Conservation (phyloP, 2,888 invertebrate species). For the Lasiommata megera region DNA sequence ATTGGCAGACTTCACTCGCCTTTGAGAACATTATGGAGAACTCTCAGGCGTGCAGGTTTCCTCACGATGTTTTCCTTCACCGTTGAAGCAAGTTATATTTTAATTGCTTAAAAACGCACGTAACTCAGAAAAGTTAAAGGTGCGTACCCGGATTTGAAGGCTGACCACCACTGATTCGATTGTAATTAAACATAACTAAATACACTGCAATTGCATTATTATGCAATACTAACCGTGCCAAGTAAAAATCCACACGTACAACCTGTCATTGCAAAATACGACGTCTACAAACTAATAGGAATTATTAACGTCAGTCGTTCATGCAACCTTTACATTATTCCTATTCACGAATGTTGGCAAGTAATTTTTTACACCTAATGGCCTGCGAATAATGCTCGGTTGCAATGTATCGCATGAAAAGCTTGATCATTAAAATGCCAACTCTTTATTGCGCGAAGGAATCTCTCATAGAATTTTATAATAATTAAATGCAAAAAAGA, state of each 20-base stretch:
- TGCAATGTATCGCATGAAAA: background rate
- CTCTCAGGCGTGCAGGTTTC: too few species aligned
- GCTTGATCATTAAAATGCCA: background rate
- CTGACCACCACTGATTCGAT: too few species aligned
- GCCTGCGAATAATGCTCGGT: background rate
- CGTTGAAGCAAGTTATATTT: too few species aligned
- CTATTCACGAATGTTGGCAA: background rate
- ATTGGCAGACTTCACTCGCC: too few species aligned
- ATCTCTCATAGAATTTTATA: background rate
- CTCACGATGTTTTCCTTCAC: too few species aligned
- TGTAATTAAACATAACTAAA: too few species aligned
- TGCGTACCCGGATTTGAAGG: too few species aligned
- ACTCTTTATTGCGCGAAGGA: background rate
- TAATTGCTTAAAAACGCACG: too few species aligned
- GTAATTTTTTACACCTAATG: constrained; percentile 3
- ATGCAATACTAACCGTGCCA: too few species aligned
- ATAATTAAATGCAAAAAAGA: background rate
- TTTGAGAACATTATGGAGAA: too few species aligned
- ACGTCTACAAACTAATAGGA: background rate
- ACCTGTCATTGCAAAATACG: background rate
- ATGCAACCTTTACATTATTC: constrained; percentile 1
- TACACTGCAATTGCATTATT: too few species aligned
- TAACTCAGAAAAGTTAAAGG: too few species aligned
- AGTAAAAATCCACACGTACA: background rate
- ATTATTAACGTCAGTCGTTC: background rate